Evolutionary conservation across 2,113 vertebrate species (phyloP).

Genomic region (Pandion haliaetus): DNA sequence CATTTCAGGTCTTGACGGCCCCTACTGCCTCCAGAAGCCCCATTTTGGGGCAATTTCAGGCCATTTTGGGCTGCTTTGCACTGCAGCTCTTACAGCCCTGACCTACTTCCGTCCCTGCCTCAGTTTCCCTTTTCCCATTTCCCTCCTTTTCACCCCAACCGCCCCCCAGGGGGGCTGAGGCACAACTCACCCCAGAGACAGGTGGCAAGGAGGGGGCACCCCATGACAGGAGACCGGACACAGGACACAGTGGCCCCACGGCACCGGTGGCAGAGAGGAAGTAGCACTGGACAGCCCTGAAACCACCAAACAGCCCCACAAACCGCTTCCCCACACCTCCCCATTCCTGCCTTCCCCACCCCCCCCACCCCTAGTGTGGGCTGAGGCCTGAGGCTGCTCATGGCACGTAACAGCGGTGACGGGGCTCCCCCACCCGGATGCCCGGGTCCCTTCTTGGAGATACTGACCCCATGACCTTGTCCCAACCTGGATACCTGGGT

Average conservation of each 20-base stretch:
- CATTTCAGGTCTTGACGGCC: neutral
- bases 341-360: too few species aligned
- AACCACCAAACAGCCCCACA: neutral
- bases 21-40: too few species aligned
- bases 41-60: neutral
- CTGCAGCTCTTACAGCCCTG: neutral
- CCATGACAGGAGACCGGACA: neutral
- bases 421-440: neutral
- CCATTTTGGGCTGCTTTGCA: neutral
- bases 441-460: neutral
- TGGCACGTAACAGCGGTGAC: neutral
- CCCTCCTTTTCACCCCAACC: neutral
- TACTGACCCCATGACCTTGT: neutral
- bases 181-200: neutral
- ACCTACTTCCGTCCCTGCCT: neutral
- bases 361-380: too few species aligned
- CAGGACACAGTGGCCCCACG: neutral
- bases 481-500: too few species aligned
- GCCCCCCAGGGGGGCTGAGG: too few species aligned
- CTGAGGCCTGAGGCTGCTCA: neutral
- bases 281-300: neutral
- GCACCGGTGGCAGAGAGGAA: neutral
- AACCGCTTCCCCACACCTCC: neutral
- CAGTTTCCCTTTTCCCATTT: neutral
- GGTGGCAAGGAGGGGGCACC: neutral